Base-by-base conservation (phyloP, 2,888 invertebrate species). In the Oligia strigilis region DNA sequence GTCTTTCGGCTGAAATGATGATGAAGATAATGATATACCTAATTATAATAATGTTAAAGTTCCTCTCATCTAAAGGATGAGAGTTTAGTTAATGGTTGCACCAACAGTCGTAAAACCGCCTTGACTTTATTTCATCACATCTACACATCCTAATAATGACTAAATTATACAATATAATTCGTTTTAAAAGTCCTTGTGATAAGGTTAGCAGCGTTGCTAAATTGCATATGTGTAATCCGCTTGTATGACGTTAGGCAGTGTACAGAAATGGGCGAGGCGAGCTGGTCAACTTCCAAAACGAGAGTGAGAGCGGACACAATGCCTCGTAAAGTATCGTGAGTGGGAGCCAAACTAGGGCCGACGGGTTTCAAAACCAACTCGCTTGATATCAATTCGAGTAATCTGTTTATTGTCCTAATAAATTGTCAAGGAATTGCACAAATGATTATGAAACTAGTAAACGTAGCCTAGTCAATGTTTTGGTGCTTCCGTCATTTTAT, bases 271-370 rank as follows among this genome's bases (percentile, higher is more conserved):
- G 84, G 80, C 84, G 81, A 82, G 84, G 86, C 75, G 81, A 86
- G 81, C 82, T 84, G 86, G 86, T 81, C 82, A 73, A 89, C 89
- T 86, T 84, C 92, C 92, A 91, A 92, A 94, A 88, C 86, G 91
- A 93, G 91, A 93, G 92, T 87, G 93, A 94, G 92, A 94, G 93
- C 93, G 79, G 80, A 85, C 77, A 91, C 89, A 92, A 90, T 90
- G 87, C 86, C 76, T 87, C 84, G 88, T 88, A 89, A 89, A 84
- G 83, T 66, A 75, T 76, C 60, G 65, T 62, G 89, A 82, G 93
- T 93, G 90, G 93, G 94, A 90, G 91, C 81, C 71, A 75, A 55
- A 81, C 85, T 87, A 87, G 91, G 90, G 90, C 81, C 81, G 87
- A 89, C 78, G 87, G 88, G 86, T 91, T 88, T 77, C 80, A 74